These are phyloP conservation scores for Fratercula arctica DNA, from an alignment of 2,797 vertebrate genomes.

Conservation along the genomic window DNA sequence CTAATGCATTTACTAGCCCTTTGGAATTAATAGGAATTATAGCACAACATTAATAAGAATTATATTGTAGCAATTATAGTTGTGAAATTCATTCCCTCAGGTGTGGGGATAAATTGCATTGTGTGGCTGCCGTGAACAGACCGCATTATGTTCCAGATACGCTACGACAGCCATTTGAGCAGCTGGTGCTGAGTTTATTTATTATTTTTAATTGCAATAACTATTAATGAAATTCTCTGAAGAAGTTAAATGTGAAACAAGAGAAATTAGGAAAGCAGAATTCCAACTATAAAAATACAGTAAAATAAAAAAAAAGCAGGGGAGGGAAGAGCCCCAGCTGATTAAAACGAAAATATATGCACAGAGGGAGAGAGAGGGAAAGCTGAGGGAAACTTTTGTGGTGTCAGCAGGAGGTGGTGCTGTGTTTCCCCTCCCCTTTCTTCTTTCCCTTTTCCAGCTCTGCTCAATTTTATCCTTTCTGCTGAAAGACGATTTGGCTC, in stretches of 20 bases:
- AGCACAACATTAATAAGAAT: constrained; percentile 82
- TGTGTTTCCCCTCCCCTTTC: constrained; percentile 57
- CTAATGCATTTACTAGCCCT: constrained; percentile 85
- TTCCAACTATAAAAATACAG: constrained; percentile 42
- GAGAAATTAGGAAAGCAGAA: constrained; percentile 57
- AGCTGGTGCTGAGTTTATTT: constrained; percentile 78
- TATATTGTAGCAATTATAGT: constrained; percentile 80
- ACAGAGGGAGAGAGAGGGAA: constrained; percentile 9
- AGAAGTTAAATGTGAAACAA: constrained; percentile 61
- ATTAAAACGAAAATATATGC: constrained; percentile 53
- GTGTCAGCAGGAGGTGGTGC: constrained; percentile 59
- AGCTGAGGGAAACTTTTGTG: constrained; percentile 39
- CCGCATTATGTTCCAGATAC: constrained; percentile 57
- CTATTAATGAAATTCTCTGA: constrained; percentile 77
- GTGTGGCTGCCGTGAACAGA: constrained; percentile 64
- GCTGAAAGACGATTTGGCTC: constrained; percentile 53
- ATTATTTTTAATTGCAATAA: constrained; percentile 75
- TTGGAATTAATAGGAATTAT: constrained; percentile 84
- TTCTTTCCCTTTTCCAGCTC: constrained; percentile 34
- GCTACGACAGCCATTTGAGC: constrained; percentile 67
- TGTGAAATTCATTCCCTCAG: constrained; percentile 80
- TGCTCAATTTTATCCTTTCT: constrained; percentile 47
- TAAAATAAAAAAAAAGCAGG: neutral
- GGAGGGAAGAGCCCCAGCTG: constrained; percentile 35
- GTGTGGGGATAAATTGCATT: constrained; percentile 78